Evolutionary conservation across 2,113 vertebrate species (phyloP).

Genomic region (Chlamydotis undulata): DNA sequence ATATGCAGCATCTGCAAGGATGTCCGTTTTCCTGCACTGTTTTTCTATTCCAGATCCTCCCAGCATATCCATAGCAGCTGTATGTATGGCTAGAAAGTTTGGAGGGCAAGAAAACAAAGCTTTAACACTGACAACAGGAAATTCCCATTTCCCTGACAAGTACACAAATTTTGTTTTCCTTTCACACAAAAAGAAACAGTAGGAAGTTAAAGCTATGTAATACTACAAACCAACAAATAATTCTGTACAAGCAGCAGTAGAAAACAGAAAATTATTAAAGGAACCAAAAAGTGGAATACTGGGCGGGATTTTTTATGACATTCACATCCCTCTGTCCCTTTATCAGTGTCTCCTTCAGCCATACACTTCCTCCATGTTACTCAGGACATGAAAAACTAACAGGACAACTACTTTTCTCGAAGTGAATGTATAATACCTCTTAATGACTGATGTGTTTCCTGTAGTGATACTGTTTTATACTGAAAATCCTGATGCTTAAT

Average conservation of each 20-base stretch:
- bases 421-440: background rate
- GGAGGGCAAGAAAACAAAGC: background rate
- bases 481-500: background rate
- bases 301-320: background rate
- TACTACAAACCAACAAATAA: background rate
- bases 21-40: conserved; percentile 92
- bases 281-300: background rate
- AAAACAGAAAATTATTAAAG: background rate
- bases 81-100: conserved; percentile 86
- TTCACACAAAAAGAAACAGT: background rate
- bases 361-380: background rate
- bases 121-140: background rate
- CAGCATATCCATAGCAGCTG: conserved; percentile 94
- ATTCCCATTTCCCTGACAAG: background rate
- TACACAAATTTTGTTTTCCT: background rate
- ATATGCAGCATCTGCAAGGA: conserved; percentile 95
- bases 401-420: background rate
- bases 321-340: background rate
- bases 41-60: conserved; percentile 84
- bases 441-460: background rate
- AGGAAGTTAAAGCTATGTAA: background rate
- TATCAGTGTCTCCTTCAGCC: background rate
- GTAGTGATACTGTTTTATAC: background rate
- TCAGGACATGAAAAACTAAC: background rate
- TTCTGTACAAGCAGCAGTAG: background rate